phyloP scores from a whole-genome alignment of 1,140 invertebrate species.

The Atopsyche davidsoni region DNA sequence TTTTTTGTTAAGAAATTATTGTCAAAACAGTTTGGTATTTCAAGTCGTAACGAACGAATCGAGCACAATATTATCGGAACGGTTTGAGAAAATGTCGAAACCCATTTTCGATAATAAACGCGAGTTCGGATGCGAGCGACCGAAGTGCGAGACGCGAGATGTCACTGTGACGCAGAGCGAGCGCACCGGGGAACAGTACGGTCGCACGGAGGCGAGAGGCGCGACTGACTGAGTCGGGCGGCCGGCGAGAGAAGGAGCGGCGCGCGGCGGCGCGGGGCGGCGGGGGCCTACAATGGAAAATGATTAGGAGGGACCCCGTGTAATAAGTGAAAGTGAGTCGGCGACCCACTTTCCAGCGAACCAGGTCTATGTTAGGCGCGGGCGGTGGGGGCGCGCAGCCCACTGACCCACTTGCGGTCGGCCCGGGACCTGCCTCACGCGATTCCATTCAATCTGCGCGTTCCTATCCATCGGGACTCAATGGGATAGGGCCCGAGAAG shows the following conservation, averaged over 20 bases:
- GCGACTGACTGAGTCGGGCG: constrained; percentile 40
- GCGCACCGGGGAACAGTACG: constrained; percentile 32
- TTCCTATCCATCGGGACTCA: background rate
- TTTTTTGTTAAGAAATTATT: no score
- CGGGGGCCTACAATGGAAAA: constrained; percentile 54
- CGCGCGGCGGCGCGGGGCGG: constrained; percentile 39
- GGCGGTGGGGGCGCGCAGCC: constrained; percentile 49
- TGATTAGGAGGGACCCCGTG: constrained; percentile 57
- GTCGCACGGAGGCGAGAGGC: constrained; percentile 38
- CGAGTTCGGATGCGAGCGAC: no score
- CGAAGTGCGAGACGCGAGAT: no score
- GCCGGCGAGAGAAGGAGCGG: constrained; percentile 41
- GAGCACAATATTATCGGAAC: no score
- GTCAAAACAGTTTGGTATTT: no score
- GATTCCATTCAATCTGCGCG: background rate
- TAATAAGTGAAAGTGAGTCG: constrained; percentile 63
- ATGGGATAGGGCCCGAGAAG: background rate
- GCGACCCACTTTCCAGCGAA: constrained; percentile 61
- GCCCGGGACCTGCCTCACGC: constrained; percentile 23
- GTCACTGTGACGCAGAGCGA: constrained; percentile 21
- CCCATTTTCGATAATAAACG: no score
- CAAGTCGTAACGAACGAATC: no score
- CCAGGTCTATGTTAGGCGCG: constrained; percentile 59
- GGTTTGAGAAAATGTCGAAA: no score
- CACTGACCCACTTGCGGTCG: constrained; percentile 58